Evolutionary conservation across 2,113 vertebrate species (phyloP), one percentile per base, ranked within the genome.

Genomic region (Galeopterus variegatus): DNA sequence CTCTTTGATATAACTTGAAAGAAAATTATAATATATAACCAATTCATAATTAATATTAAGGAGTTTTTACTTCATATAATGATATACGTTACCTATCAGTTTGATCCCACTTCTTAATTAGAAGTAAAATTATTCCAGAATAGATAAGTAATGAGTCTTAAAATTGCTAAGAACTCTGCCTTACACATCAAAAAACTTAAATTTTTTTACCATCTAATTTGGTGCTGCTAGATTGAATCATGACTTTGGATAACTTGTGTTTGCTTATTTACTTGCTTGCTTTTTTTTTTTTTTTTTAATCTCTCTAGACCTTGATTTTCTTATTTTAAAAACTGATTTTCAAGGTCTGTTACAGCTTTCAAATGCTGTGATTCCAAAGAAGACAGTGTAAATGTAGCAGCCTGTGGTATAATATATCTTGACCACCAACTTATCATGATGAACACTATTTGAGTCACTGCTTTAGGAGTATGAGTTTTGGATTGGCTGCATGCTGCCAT

Each of bases 1-100:
- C 23, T 95, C 14, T 36, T 84, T 76, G 45, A 70, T 64, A 6
- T 50, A 72, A 75, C 11, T 33, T 85, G 45, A 90, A 79, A 85
- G 54, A 72, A 50, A 67, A 48, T 65, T 75, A 1, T n/a, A 81
- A 64, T n/a, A 36, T 21, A 28, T 88, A 81, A 64, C n/a, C 54
- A 48, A n/a, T 23, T 58, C 45, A n/a, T 33, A 81, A 80, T 82
- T 92, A 91, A 60, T 95, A 80, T 48, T 70, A 36, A 79, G 41
- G 19, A 65, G 4, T 69, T 52, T 79, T 77, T 94, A 41, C 33
- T 97, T 82, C 69, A 52, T 33, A 23, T 77, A 73, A 31, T 83
- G 50, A 87, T 33, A 62, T 12, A 24, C 26, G 28, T 86, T 88
- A 89, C 65, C 45, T 19, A 67, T 87, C 64, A 62, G n/a, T 79